These are phyloP conservation scores for Falco biarmicus DNA, from an alignment of 2,797 vertebrate genomes.

Conservation along the genomic window DNA sequence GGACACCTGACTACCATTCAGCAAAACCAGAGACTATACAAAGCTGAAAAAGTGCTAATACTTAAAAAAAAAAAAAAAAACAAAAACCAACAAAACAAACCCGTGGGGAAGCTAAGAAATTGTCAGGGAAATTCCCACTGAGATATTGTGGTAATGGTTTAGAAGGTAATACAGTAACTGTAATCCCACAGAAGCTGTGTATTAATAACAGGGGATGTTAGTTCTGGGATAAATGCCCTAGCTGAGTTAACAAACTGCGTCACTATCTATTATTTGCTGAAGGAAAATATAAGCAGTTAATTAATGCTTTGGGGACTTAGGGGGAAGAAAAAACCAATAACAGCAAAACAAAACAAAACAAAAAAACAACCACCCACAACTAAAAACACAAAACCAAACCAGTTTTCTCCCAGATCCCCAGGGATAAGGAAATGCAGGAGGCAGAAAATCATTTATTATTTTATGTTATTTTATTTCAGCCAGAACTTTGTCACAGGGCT, in stretches of 20 bases:
- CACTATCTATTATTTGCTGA: constrained; percentile 47
- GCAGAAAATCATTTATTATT: constrained; percentile 1
- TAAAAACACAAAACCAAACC: neutral
- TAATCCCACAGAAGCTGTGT: neutral
- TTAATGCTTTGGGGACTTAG: constrained; percentile 59
- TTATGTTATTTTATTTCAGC: constrained; percentile 9
- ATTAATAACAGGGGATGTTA: constrained; percentile 30
- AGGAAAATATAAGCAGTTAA: constrained; percentile 67
- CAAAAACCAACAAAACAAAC: neutral
- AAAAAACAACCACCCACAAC: too few species aligned
- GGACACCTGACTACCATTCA: neutral
- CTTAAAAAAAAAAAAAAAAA: neutral
- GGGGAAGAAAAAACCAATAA: neutral
- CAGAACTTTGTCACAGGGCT: constrained; percentile 2
- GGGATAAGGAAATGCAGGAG: constrained; percentile 17
- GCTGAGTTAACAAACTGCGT: constrained; percentile 48
- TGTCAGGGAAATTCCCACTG: neutral
- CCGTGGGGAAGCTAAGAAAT: neutral
- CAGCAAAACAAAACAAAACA: neutral
- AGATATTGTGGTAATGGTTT: neutral
- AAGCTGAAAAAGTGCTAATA: neutral
- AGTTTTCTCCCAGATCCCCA: neutral
- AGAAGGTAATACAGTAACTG: neutral
- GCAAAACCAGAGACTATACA: neutral
- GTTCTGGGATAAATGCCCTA: constrained; percentile 21